Percentiles rank a stretch among this genome's conserved stretches.
These are phyloP conservation scores for Pantherophis guttatus DNA, from an alignment of 2,113 vertebrate genomes.

Conservation along the genomic window DNA sequence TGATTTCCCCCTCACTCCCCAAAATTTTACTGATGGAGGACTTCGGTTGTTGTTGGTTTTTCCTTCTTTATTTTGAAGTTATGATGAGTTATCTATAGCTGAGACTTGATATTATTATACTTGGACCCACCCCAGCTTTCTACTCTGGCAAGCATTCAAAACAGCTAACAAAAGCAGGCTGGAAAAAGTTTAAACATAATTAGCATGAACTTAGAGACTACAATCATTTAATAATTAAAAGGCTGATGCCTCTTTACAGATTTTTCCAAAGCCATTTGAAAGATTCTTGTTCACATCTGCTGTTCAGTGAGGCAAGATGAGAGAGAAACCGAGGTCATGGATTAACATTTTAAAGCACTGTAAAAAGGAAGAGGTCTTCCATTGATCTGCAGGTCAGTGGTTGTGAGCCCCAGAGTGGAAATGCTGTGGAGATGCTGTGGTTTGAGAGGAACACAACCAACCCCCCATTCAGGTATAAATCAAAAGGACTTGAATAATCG, in stretches of 20 bases:
- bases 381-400: not conserved
- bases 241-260: not conserved
- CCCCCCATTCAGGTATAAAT: not conserved
- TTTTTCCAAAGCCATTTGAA: not conserved
- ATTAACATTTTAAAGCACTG: not conserved
- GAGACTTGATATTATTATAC: not conserved
- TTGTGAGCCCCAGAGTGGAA: not conserved
- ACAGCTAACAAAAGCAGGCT: not conserved
- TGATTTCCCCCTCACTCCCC: not conserved
- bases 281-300: not conserved
- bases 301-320: not conserved
- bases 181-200: not conserved
- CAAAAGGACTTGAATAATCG: not conserved
- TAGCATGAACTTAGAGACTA: not conserved
- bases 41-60: not conserved
- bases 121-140: not conserved
- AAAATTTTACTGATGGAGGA: not conserved
- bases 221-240: conserved; percentile 1
- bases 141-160: not conserved
- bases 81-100: not conserved
- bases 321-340: not conserved
- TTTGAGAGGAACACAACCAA: not conserved
- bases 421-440: not conserved
- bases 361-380: not conserved
- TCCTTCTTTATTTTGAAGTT: not conserved